Percentiles rank a stretch among this genome's conserved stretches.
These are phyloP conservation scores for Luffia ferchaultella DNA, from an alignment of 2,888 invertebrate genomes.

Conservation along the genomic window DNA sequence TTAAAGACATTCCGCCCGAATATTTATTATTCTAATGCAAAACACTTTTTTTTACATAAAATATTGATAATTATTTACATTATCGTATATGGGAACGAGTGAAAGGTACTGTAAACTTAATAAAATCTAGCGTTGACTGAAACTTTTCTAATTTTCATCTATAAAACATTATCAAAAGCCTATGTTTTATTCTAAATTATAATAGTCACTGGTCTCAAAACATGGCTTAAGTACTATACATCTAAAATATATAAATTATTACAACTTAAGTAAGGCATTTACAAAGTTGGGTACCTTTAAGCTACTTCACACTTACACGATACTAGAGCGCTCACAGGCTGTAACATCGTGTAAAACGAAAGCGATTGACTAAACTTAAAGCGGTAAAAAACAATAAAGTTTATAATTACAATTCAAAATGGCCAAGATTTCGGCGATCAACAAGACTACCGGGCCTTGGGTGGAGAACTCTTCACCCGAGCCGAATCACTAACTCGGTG, in stretches of 20 bases:
- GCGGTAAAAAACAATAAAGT: constrained; percentile 59
- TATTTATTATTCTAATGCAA: no score
- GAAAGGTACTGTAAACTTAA: not conserved
- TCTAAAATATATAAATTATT: constrained; percentile 67
- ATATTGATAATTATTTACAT: not conserved
- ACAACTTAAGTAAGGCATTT: constrained; percentile 67
- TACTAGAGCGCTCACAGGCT: constrained; percentile 34
- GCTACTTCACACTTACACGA: constrained; percentile 56
- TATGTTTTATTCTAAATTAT: constrained; percentile 56
- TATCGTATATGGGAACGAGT: no score
- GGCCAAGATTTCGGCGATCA: constrained; percentile 67
- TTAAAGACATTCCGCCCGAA: no score
- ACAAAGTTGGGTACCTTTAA: constrained; percentile 62
- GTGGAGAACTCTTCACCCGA: not conserved
- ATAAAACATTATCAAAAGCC: constrained; percentile 32
- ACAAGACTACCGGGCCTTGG: constrained; percentile 43
- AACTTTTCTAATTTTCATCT: constrained; percentile 3
- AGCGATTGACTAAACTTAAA: constrained; percentile 62
- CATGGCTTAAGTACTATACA: constrained; percentile 68
- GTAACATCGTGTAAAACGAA: constrained; percentile 60
- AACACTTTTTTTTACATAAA: no score
- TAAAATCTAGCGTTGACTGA: constrained; percentile 7
- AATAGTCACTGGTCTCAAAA: constrained; percentile 66
- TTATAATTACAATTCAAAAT: constrained; percentile 41
- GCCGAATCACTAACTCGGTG: not conserved